A percentile compares a stretch with the other conserved stretches of the same genome.
These are phyloP conservation scores for Willisornis vidua DNA, from an alignment of 2,113 vertebrate genomes.

Conservation along the genomic window DNA sequence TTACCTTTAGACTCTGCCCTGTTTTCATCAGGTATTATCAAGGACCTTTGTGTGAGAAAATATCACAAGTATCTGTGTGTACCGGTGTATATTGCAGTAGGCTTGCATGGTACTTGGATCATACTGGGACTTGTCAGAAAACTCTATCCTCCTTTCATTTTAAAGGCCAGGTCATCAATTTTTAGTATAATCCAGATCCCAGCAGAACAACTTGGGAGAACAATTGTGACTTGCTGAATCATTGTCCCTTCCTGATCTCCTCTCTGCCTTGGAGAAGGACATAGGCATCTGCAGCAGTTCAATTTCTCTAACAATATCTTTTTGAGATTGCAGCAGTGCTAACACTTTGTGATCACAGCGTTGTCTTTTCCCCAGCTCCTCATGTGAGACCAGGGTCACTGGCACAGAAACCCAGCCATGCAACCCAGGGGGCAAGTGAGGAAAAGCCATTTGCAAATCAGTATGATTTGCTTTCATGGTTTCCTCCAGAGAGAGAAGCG, in stretches of 20 bases:
- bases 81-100: background rate
- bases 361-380: background rate
- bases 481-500: background rate
- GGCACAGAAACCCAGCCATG: background rate
- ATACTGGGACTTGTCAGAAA: background rate
- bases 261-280: background rate
- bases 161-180: background rate
- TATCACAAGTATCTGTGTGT: background rate
- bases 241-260: background rate
- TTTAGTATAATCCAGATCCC: background rate
- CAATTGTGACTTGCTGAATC: conserved; percentile 9
- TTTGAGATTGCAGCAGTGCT: accelerated
- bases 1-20: background rate
- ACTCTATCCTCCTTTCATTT: background rate
- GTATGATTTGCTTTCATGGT: background rate
- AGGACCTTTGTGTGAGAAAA: background rate
- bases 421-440: background rate
- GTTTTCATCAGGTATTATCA: background rate
- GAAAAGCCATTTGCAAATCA: background rate
- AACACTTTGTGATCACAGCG: background rate
- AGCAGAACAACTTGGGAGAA: background rate
- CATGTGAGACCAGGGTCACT: background rate
- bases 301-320: background rate
- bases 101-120: background rate
- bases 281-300: background rate